Conservation (phyloP, 2,113 vertebrate genomes). For the Micromys minutus region DNA sequence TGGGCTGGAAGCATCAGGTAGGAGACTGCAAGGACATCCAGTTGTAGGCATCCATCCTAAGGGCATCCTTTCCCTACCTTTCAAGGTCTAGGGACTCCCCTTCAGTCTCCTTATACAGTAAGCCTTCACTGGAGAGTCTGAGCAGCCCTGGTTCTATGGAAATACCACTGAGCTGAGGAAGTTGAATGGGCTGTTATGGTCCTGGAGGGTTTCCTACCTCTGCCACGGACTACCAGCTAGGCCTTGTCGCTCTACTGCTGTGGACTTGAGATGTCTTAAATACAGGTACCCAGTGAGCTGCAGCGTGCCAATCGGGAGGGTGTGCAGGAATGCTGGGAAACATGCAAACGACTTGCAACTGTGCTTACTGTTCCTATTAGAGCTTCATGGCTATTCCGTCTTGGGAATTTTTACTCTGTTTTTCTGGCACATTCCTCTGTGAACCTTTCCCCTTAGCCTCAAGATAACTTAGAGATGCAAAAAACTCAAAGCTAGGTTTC, state of each 20-base stretch:
- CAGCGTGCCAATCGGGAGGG: neutral
- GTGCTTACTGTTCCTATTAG: neutral
- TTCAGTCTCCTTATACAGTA: fast-evolving
- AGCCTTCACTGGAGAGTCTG: neutral
- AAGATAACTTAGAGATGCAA: constrained; percentile 66
- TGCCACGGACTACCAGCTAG: neutral
- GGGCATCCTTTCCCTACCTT: too few species aligned
- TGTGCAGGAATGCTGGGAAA: neutral
- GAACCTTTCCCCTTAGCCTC: constrained; percentile 59
- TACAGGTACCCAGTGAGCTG: neutral
- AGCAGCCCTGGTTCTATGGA: neutral
- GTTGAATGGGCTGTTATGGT: fast-evolving
- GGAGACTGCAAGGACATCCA: neutral
- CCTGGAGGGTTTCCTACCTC: neutral
- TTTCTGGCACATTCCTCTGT: constrained; percentile 46
- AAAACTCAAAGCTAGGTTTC: constrained; percentile 67
- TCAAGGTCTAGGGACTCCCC: too few species aligned
- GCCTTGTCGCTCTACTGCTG: neutral
- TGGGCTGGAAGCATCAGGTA: neutral
- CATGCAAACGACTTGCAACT: neutral
- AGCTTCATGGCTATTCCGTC: neutral
- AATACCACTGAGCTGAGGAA: neutral
- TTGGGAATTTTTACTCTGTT: constrained; percentile 30
- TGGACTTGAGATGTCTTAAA: neutral
- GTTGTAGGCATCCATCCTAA: too few species aligned